These are phyloP conservation scores for Philereme vetulata DNA, from an alignment of 2,888 invertebrate species.

Conservation along the genomic window DNA sequence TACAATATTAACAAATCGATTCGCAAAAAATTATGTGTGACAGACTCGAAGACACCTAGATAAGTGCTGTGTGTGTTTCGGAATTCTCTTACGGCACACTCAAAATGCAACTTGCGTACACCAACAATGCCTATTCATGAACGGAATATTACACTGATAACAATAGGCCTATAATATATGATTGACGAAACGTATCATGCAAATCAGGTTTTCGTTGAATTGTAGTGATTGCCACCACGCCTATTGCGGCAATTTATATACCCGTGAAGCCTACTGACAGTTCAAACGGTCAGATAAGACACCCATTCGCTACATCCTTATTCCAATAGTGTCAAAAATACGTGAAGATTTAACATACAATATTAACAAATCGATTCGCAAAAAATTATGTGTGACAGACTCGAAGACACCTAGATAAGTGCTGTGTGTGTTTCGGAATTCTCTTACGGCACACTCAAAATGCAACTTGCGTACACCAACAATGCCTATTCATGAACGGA, in stretches of 20 bases:
- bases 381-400: no score
- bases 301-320: conserved; percentile 74
- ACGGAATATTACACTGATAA: conserved; percentile 45
- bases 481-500: conserved; percentile 49
- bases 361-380: no score
- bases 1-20: no score
- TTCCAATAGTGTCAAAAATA: conserved; percentile 53
- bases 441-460: conserved; percentile 8
- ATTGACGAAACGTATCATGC: conserved; percentile 43
- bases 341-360: no score
- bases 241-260: conserved; percentile 37
- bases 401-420: no score
- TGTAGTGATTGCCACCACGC: conserved; percentile 32
- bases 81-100: no score
- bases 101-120: conserved; percentile 26
- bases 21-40: no score
- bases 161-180: conserved; percentile 45
- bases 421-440: no score
- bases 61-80: no score
- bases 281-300: conserved; percentile 63
- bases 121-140: conserved; percentile 47
- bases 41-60: no score
- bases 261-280: conserved; percentile 45
- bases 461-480: conserved; percentile 28
- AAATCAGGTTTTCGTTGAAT: conserved; percentile 42